These are phyloP conservation scores for Phalacrocorax brasilianus DNA, from an alignment of 2,113 vertebrate species.

Conservation along the genomic window DNA sequence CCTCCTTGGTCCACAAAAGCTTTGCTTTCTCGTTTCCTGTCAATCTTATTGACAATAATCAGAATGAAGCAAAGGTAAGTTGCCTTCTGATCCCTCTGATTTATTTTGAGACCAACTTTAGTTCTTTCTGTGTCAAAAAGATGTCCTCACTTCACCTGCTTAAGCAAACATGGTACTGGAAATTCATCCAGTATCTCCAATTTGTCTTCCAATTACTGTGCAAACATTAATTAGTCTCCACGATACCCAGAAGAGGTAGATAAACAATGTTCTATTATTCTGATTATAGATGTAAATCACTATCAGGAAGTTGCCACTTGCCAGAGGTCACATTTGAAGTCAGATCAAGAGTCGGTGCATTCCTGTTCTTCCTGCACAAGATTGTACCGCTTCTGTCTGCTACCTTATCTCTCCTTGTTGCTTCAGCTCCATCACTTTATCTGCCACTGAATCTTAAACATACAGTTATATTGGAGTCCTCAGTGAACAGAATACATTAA, in stretches of 20 bases:
- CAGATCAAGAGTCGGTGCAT: background rate
- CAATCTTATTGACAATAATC: constrained; percentile 8
- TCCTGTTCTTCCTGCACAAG: background rate
- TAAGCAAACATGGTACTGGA: background rate
- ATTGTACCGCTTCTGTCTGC: background rate
- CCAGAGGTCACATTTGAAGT: background rate
- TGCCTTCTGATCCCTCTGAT: background rate
- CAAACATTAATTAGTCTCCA: background rate
- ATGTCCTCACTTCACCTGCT: constrained; percentile 27
- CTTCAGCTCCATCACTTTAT: background rate
- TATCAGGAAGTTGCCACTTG: background rate
- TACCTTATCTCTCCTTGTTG: background rate
- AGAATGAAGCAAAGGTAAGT: constrained; percentile 24
- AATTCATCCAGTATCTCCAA: background rate
- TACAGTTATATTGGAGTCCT: background rate
- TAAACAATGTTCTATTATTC: background rate
- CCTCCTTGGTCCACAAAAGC: background rate
- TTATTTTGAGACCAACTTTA: constrained; percentile 34
- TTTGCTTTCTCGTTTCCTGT: constrained; percentile 32
- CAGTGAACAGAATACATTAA: background rate
- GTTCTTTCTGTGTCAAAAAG: background rate
- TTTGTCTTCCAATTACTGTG: background rate
- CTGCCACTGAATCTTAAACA: background rate
- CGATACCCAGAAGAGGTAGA: background rate
- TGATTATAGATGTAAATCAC: background rate